Percentiles rank a stretch among this genome's conserved stretches.
Conservation (phyloP, 2,888 invertebrate genomes). For the Netelia inedita region DNA sequence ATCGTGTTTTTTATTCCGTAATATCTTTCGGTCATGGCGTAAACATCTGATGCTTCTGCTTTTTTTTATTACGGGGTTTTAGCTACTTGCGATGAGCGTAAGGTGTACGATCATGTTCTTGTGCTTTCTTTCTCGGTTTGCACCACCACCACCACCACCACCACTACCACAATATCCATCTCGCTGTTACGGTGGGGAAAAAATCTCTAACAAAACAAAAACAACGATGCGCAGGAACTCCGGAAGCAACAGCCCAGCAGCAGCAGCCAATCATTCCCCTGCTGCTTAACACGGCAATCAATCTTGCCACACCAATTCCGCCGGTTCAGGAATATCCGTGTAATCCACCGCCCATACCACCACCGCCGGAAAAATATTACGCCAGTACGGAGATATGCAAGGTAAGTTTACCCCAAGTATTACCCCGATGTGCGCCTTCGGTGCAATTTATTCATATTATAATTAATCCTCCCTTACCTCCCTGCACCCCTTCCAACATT, state of each 20-base stretch:
- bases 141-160: background rate
- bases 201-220: conserved; percentile 19
- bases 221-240: conserved; percentile 75
- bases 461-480: conserved; percentile 61
- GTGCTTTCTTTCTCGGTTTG: conserved; percentile 48
- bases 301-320: conserved; percentile 82
- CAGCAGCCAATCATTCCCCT: conserved; percentile 82
- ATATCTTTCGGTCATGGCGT: conserved; percentile 39
- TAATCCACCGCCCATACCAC: conserved; percentile 89
- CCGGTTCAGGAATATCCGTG: conserved; percentile 82
- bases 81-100: conserved; percentile 30
- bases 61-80: conserved; percentile 8
- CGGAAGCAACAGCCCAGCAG: conserved; percentile 74
- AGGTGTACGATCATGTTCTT: conserved; percentile 45
- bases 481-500: conserved; percentile 29
- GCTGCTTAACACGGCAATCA: conserved; percentile 82
- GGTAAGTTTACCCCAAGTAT: conserved; percentile 77
- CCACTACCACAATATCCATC: conserved; percentile 10
- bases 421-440: conserved; percentile 41
- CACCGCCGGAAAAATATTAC: conserved; percentile 90
- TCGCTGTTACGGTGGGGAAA: conserved; percentile 22
- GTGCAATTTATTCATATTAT: conserved; percentile 67
- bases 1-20: conserved; percentile 43
- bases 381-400: conserved; percentile 89
- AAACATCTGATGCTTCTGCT: conserved; percentile 39